phyloP scores from a whole-genome alignment of 1,140 invertebrate genomes.

The Wiebesia pumilae region DNA sequence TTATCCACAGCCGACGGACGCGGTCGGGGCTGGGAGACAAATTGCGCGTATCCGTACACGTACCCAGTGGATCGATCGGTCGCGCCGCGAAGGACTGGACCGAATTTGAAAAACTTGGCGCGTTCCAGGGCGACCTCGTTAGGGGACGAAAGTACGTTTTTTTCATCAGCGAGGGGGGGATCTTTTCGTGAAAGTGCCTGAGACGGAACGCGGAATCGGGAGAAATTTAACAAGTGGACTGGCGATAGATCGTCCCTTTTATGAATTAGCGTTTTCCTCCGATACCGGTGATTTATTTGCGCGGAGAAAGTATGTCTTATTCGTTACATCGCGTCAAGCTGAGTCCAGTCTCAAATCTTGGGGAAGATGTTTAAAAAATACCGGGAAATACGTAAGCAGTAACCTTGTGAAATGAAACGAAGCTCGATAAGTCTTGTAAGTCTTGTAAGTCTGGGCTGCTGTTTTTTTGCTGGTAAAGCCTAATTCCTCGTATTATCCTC shows the following conservation, averaged over 20 bases:
- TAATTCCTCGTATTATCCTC: constrained; percentile 11
- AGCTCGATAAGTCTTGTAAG: not conserved
- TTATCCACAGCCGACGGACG: constrained; percentile 71
- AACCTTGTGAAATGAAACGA: not conserved
- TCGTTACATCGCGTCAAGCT: no score
- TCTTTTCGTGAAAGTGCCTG: no score
- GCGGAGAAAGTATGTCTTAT: no score
- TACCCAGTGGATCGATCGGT: not conserved
- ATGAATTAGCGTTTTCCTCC: no score
- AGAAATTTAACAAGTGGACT: no score
- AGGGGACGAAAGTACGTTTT: not conserved
- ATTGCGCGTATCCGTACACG: not conserved
- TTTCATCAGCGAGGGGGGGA: not conserved
- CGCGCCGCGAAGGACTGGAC: not conserved
- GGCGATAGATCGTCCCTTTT: no score
- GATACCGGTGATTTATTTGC: no score
- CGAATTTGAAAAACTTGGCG: not conserved
- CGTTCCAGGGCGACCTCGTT: not conserved
- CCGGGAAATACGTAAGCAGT: not conserved
- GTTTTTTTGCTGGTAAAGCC: not conserved
- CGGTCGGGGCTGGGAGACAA: constrained; percentile 36
- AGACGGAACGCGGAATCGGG: no score
- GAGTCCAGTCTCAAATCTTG: no score
- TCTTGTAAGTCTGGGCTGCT: not conserved
- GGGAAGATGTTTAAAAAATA: no score